Base-by-base conservation (phyloP, 2,113 vertebrate genomes). In the Choloepus hoffmanni region DNA sequence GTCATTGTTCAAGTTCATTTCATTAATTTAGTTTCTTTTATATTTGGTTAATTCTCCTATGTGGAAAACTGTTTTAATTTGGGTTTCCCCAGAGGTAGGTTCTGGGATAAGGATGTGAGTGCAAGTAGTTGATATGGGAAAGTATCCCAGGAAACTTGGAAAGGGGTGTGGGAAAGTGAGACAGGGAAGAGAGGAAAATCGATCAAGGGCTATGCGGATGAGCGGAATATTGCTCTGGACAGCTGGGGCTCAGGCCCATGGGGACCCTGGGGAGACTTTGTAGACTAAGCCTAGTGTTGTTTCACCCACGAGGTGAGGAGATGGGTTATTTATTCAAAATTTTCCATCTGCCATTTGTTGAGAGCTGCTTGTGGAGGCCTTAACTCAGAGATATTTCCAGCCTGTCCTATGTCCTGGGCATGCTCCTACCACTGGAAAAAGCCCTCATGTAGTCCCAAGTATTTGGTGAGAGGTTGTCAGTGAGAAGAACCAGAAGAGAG, bases 41-140 rank as follows among this genome's bases (percentile, higher is more conserved):
- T n/a, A 65, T 74, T 73, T 95, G n/a, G 14, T 74, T 79, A 19
- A 73, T 83, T 91, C 95, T 67, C 48, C 73, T 62, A 40, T 50
- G 36, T 78, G 70, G 63, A 62, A 91, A 88, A 89, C 21, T 85
- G 12, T 67, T 58, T 86, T 24, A n/a, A 7, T 72, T 85, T 89
- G 45, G 24, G 24, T 92, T 48, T 94, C 68, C 60, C 63, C 26
- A 78, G 63, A 79, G 55, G 58, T 48, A 67, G 4, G 67, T 3
- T 43, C 36, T 78, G 55, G 63, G 23, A 87, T 62, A 92, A 90
- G 70, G 18, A 58, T 60, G 4, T 45, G 53, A 30, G 36, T 30
- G 4, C 45, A 68, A 18, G 21, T 5, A 78, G 7, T 79, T 85
- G 73, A 36, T 68, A 67, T 76, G 16, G 62, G 26, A 48, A 14